A percentile compares a stretch with the other conserved stretches of the same genome.
These are phyloP conservation scores for Diadromus collaris DNA, from an alignment of 2,888 invertebrate species.

Conservation along the genomic window DNA sequence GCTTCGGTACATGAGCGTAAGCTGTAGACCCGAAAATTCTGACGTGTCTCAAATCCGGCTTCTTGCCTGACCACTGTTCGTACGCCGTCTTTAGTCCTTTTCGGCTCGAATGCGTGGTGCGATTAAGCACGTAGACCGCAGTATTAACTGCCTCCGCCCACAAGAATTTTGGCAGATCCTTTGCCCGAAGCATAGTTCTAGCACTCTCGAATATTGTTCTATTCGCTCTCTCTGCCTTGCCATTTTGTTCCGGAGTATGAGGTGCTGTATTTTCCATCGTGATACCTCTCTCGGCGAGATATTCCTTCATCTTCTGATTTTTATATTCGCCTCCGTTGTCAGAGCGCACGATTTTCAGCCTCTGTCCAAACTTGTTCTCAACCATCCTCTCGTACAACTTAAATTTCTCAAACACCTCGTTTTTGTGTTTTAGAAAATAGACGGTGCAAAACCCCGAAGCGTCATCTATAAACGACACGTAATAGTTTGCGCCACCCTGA, in stretches of 20 bases:
- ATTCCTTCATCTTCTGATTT: slow-evolving; percentile 1
- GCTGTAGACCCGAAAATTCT: slow-evolving; percentile 59
- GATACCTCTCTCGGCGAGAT: slow-evolving; percentile 61
- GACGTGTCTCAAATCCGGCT: slow-evolving; percentile 59
- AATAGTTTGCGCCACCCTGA: slow-evolving; percentile 46
- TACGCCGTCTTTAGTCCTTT: slow-evolving; percentile 50
- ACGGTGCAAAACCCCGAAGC: slow-evolving; percentile 49
- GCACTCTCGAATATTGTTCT: slow-evolving; percentile 68
- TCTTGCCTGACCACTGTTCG: slow-evolving; percentile 63
- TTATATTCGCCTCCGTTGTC: slow-evolving; percentile 62
- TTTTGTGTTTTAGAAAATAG: slow-evolving; percentile 58
- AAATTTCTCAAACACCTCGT: slow-evolving; percentile 57
- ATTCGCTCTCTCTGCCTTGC: slow-evolving; percentile 68
- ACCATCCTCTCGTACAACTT: slow-evolving; percentile 35
- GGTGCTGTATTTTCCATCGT: slow-evolving; percentile 63
- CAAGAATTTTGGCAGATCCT: slow-evolving; percentile 51
- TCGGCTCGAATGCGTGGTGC: slow-evolving; percentile 27
- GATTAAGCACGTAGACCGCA: slow-evolving; percentile 57
- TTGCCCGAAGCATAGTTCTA: slow-evolving; percentile 64
- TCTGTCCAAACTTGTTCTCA: slow-evolving; percentile 39
- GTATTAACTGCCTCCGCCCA: slow-evolving; percentile 69
- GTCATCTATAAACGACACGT: slow-evolving; percentile 58
- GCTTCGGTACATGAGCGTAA: slow-evolving; percentile 54
- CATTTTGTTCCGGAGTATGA: slow-evolving; percentile 70
- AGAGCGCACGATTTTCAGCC: slow-evolving; percentile 48